Evolutionary conservation across 2,113 vertebrate species (phyloP), one percentile per base, ranked within the genome.

Genomic region (Manacus vitellinus): DNA sequence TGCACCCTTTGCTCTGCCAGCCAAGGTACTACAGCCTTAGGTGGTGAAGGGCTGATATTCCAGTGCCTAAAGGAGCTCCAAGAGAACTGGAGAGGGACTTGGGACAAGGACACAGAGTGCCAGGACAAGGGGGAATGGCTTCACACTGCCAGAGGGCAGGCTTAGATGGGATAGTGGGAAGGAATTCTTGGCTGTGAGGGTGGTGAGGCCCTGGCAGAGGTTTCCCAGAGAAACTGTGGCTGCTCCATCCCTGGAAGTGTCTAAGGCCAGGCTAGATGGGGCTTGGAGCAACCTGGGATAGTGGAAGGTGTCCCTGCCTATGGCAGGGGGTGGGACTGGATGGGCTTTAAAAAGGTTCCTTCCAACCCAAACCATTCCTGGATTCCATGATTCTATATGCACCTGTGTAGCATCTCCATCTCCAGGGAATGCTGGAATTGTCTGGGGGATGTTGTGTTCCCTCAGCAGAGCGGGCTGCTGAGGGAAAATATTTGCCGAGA

Each of bases 251-350:
- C 52, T 46, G 77, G 44, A 2, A 67, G 28, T 46, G 61, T 0
- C 70, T 78, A 4, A 30, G 46, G 61, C 28, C 39, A 9, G 39
- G 54, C 1, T 59, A 61, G 65, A 47, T 0, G 3, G 30, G 27
- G 5, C 0, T 28, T 2, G 65, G 39, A 22, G 11, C 8, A 9
- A 0, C 28, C 33, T 67, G 87, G 61, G 12, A 1, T 0, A 2
- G 46, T 21, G 87, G 28, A 0, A 59, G 9, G 2, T 37, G 33
- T 66, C 59, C 59, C 14, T 33, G 44, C 35, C n/a, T 43, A 3
- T 0, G 23, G 33, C 33, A 25, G 35, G 35, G 21, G 24, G 2
- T 7, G 33, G 33, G 7, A 15, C 2, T 23, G 19, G 39, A 3
- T 4, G 62, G 2, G 9, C 54, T 67, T 17, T 23, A 6, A 37